These are phyloP conservation scores for Pseudochaenichthys georgianus DNA, from an alignment of 2,797 vertebrate species.

Conservation along the genomic window DNA sequence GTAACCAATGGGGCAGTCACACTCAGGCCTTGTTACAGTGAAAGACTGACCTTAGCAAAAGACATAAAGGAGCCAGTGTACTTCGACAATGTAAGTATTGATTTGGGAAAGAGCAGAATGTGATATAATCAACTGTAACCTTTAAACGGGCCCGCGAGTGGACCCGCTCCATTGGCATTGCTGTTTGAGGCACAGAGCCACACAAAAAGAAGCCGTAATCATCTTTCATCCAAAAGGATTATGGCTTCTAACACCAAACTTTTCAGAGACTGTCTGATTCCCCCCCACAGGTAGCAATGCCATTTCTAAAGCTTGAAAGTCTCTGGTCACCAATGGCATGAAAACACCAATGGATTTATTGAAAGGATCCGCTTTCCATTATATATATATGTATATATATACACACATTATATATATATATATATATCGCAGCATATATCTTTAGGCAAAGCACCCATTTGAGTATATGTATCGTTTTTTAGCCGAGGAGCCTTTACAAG, in stretches of 20 bases:
- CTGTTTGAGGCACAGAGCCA: constrained; percentile 29
- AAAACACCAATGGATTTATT: neutral
- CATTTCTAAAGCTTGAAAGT: constrained; percentile 9
- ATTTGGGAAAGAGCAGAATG: constrained; percentile 68
- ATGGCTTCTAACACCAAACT: neutral
- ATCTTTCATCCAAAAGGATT: constrained; percentile 13
- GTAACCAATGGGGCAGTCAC: constrained; percentile 6
- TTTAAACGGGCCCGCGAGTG: constrained; percentile 70
- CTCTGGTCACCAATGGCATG: neutral
- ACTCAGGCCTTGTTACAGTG: constrained; percentile 55
- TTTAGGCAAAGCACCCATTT: constrained; percentile 8
- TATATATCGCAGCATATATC: neutral
- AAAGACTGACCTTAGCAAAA: constrained; percentile 55
- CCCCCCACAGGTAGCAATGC: neutral
- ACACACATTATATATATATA: too few relatives aligned
- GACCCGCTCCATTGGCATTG: constrained; percentile 50
- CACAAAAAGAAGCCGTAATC: constrained; percentile 32
- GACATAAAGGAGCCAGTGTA: constrained; percentile 57
- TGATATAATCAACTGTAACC: constrained; percentile 73
- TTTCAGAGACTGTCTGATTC: neutral
- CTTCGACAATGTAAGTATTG: constrained; percentile 75
- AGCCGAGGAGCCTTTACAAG: too few relatives aligned
- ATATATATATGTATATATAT: neutral
- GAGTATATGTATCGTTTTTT: neutral
- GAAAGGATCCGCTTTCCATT: neutral